phyloP scores from a whole-genome alignment of 2,113 vertebrate genomes.

The Apodemus sylvaticus region DNA sequence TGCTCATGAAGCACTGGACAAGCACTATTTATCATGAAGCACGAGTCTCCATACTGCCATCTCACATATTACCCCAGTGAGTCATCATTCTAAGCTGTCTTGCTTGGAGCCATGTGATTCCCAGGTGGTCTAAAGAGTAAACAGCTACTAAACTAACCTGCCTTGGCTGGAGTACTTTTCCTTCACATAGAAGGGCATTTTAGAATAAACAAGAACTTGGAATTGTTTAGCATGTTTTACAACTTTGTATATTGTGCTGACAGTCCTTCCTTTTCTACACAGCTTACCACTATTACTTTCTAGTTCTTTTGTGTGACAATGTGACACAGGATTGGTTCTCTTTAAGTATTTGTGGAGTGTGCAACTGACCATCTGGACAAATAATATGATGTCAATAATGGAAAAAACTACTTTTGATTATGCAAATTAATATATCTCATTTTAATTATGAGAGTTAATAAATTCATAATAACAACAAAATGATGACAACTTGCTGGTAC shows the following conservation, averaged over 20 bases:
- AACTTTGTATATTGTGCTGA: constrained; percentile 40
- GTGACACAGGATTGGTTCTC: constrained; percentile 1
- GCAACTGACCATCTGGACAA: constrained; percentile 37
- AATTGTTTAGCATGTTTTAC: background rate
- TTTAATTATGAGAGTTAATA: constrained; percentile 37
- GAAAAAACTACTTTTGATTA: background rate
- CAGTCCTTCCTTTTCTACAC: background rate
- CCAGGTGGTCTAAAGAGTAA: background rate
- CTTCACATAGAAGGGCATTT: constrained; percentile 32
- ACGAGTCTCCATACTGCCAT: background rate
- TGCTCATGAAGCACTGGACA: background rate
- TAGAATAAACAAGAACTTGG: background rate
- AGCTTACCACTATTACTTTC: background rate
- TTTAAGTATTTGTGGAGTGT: constrained; percentile 23
- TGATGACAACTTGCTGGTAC: constrained; percentile 46
- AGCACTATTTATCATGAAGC: background rate
- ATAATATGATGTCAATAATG: constrained; percentile 29
- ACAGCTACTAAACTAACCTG: constrained; percentile 6
- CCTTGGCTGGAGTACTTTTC: background rate
- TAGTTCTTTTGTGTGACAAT: background rate
- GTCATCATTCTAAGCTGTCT: background rate
- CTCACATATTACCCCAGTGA: background rate
- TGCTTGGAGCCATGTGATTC: constrained; percentile 9
- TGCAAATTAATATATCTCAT: constrained; percentile 28
- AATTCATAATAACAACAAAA: background rate